A percentile compares a stretch with the other conserved stretches of the same genome.
Evolutionary conservation across 2,888 invertebrate genomes (phyloP).

Genomic region (Ernsta delagoae): DNA sequence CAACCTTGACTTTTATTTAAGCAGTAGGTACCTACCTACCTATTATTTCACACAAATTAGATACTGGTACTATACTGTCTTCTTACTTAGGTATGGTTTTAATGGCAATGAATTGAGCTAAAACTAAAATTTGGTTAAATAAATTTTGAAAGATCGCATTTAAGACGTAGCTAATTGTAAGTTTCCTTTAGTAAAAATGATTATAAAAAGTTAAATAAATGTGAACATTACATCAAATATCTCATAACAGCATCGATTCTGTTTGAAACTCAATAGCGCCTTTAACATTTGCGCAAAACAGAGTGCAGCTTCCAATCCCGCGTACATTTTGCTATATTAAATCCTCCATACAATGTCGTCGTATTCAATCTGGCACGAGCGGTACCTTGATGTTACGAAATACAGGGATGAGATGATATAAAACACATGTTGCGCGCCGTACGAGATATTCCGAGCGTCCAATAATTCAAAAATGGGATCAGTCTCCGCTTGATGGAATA

Average conservation of each 20-base stretch:
- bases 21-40: background rate
- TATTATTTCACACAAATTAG: too few relatives aligned
- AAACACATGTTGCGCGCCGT: constrained; percentile 75
- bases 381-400: constrained; percentile 66
- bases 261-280: constrained; percentile 75
- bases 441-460: constrained; percentile 62
- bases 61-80: too few relatives aligned
- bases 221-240: background rate
- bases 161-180: too few relatives aligned
- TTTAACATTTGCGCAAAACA: constrained; percentile 77
- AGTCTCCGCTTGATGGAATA: constrained; percentile 61
- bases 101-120: too few relatives aligned
- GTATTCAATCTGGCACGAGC: constrained; percentile 67
- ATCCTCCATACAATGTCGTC: constrained; percentile 55
- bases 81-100: too few relatives aligned
- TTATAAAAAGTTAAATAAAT: too few relatives aligned
- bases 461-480: constrained; percentile 77
- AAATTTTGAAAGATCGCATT: too few relatives aligned
- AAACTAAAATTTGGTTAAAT: too few relatives aligned
- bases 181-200: too few relatives aligned
- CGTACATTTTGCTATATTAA: constrained; percentile 74
- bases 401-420: constrained; percentile 71
- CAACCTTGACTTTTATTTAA: background rate
- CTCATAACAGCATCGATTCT: background rate
- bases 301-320: constrained; percentile 59